Evolutionary conservation across 2,113 vertebrate genomes (phyloP).

Genomic region (Podarcis raffonei): DNA sequence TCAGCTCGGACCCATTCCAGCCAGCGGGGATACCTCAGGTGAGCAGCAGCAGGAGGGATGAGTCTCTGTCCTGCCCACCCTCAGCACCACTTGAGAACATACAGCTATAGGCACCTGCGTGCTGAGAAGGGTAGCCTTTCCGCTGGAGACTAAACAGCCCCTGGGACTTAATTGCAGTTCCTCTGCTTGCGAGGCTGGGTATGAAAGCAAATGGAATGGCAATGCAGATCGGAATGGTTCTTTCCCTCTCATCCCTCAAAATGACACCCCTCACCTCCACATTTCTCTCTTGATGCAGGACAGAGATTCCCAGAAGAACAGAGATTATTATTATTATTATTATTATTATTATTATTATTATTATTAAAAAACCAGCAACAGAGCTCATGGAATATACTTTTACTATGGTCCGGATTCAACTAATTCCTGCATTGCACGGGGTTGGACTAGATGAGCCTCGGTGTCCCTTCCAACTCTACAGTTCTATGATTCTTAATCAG

Average conservation of each 20-base stretch:
- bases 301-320: background rate
- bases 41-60: background rate
- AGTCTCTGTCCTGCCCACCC: background rate
- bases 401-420: no score
- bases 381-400: no score
- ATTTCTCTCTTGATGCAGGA: background rate
- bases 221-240: background rate
- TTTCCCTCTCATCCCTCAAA: background rate
- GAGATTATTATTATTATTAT: no score
- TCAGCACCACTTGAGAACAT: background rate
- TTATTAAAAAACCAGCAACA: no score
- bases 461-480: no score
- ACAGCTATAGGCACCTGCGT: background rate
- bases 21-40: constrained; percentile 81
- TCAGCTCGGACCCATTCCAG: constrained; percentile 82
- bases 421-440: no score
- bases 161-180: background rate
- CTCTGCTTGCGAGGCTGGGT: background rate
- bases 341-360: no score
- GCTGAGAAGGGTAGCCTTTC: background rate
- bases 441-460: no score
- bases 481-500: no score
- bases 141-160: no score
- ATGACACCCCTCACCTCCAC: no score
- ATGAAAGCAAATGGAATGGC: background rate